These are phyloP conservation scores for Rhinolophus sinicus DNA, from an alignment of 2,113 vertebrate species.

Conservation along the genomic window DNA sequence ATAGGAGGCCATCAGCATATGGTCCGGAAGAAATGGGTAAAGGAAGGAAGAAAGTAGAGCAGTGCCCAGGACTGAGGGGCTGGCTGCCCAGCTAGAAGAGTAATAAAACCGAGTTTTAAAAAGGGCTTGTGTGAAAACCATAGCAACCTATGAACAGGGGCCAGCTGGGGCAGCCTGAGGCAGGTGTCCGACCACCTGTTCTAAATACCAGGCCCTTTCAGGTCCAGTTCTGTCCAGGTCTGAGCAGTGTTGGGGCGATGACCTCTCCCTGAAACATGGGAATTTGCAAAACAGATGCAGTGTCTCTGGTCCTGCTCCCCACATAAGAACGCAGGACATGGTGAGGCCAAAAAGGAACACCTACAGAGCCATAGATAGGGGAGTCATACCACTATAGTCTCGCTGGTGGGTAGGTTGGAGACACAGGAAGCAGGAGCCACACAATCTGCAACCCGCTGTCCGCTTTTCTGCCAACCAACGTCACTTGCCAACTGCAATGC, in stretches of 20 bases:
- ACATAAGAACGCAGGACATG: no score
- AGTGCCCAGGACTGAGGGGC: neutral
- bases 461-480: no score
- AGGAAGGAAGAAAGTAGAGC: neutral
- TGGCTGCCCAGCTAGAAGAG: neutral
- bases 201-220: neutral
- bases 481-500: no score
- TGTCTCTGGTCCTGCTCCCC: no score
- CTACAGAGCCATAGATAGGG: no score
- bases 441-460: no score
- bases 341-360: no score
- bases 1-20: accelerated
- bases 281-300: neutral
- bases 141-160: neutral
- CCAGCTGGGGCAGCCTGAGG: neutral
- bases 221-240: neutral
- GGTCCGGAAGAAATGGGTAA: neutral
- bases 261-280: neutral
- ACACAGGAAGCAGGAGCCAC: no score
- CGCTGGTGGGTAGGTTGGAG: no score
- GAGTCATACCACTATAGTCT: no score
- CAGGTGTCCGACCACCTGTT: neutral
- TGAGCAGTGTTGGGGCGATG: neutral
- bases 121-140: neutral
- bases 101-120: neutral